Evolutionary conservation across 2,797 vertebrate species (phyloP).

Genomic region (Lithobates sylvaticus): DNA sequence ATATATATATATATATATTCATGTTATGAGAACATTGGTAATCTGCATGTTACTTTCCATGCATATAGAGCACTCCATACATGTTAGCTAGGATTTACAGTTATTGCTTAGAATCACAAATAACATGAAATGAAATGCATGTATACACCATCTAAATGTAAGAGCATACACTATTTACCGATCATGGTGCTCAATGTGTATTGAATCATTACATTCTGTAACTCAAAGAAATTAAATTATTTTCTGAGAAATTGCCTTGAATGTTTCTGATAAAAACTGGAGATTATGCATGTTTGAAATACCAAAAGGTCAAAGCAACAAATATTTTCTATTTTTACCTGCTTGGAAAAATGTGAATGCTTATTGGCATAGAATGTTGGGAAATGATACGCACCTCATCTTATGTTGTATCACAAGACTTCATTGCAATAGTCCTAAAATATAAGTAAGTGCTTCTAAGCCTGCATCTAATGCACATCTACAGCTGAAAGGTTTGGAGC

Average conservation of each 20-base stretch:
- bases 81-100: background rate
- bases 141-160: background rate
- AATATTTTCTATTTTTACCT: slow-evolving; percentile 50
- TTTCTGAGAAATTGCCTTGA: slow-evolving; percentile 38
- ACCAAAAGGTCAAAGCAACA: slow-evolving; percentile 59
- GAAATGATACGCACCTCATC: slow-evolving; percentile 42
- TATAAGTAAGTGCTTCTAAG: slow-evolving; percentile 37
- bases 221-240: slow-evolving; percentile 42
- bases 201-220: slow-evolving; percentile 34
- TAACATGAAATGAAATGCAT: background rate
- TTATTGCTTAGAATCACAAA: background rate
- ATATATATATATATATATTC: too few relatives aligned
- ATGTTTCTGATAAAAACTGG: slow-evolving; percentile 39
- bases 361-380: slow-evolving; percentile 41
- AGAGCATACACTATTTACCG: slow-evolving; percentile 22
- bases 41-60: too few relatives aligned
- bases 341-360: slow-evolving; percentile 18
- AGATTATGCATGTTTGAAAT: slow-evolving; percentile 51
- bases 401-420: slow-evolving; percentile 19
- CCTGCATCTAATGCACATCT: slow-evolving; percentile 52
- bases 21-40: too few relatives aligned
- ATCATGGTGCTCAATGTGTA: slow-evolving; percentile 30
- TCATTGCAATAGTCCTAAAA: slow-evolving; percentile 32
- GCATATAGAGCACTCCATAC: background rate
- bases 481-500: slow-evolving; percentile 44